Conservation (phyloP, 2,888 invertebrate genomes). For the Thumatha senex region DNA sequence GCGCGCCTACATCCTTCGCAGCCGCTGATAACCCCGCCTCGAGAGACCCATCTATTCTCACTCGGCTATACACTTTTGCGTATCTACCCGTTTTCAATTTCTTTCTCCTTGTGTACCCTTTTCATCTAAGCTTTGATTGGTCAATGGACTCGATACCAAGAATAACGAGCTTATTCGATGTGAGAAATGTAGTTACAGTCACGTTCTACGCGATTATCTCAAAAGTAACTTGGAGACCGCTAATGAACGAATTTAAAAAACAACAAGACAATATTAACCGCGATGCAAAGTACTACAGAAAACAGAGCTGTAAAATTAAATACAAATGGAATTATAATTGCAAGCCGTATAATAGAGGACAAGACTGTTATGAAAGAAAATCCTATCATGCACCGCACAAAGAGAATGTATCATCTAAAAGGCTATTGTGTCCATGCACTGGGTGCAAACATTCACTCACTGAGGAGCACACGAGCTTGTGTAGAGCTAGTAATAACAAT, state of each 20-base stretch:
- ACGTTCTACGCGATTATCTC: slow-evolving; percentile 87
- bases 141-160: slow-evolving; percentile 98
- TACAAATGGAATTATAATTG: slow-evolving; percentile 73
- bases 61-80: slow-evolving; percentile 94
- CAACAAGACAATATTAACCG: slow-evolving; percentile 57
- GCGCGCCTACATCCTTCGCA: slow-evolving; percentile 91
- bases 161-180: slow-evolving; percentile 90
- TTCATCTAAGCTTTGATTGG: slow-evolving; percentile 98
- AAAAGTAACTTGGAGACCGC: slow-evolving; percentile 68
- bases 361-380: slow-evolving; percentile 70
- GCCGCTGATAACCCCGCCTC: slow-evolving; percentile 98
- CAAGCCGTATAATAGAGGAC: slow-evolving; percentile 67
- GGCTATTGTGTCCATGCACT: slow-evolving; percentile 82
- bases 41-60: slow-evolving; percentile 90
- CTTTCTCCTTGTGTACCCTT: slow-evolving; percentile 93
- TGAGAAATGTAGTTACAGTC: slow-evolving; percentile 89
- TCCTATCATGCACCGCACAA: slow-evolving; percentile 65
- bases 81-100: slow-evolving; percentile 97
- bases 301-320: slow-evolving; percentile 69
- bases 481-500: slow-evolving; percentile 89
- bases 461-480: slow-evolving; percentile 87
- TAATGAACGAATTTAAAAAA: slow-evolving; percentile 66
- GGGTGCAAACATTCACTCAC: slow-evolving; percentile 87
- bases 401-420: slow-evolving; percentile 67
- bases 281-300: slow-evolving; percentile 69